Base-by-base conservation (phyloP, 1,140 invertebrate species). In the Thereuonema tuberculata region DNA sequence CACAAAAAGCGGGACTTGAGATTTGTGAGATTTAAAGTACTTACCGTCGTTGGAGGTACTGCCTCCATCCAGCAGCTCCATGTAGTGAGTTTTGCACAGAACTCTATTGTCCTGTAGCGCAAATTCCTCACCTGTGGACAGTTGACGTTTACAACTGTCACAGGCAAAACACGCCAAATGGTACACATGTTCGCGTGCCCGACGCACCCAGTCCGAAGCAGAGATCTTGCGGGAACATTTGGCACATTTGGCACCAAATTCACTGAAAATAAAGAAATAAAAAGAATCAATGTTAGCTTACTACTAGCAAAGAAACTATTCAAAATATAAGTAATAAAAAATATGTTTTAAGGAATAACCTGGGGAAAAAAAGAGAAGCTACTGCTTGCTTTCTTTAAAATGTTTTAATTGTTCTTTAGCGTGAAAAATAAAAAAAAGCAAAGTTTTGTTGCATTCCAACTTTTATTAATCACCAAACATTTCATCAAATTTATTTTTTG, bases 101-200 rank as follows among this genome's bases (percentile, higher is more conserved):
- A 98, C 84, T 65, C 89, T 76, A 68, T 88, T 86, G 64, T 96
- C 93, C 69, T 93, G 84, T 24, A 99, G 78, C 1, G 93, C 93
- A 76, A 98, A 99, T 76, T 98, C 93, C 73, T 99, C 96, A 0
- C 94, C 94, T 0, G 94, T 98, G 47, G 87, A 93, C 29, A 99
- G 77, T 74, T 98, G 96, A 26, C 95, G 79, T 66, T 95, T 94
- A 74, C 96, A 99, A 46, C 89, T 87, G 72, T 98, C 92, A 72
- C 96, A 99, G 5, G 93, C 90, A 75, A 99, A 99, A 77, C 96
- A 99, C 1, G 96, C 95, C 69, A 99, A 77, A 74, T 99, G 96
- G 75, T 97, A 99, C 20, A 98, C 89, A 70, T 91, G 84, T 65
- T 93, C 87, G 52, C 88, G 78, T 9, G 95, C 94, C 71, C 92